Base-by-base conservation (phyloP, 2,113 vertebrate genomes). In the Taxidea taxus region DNA sequence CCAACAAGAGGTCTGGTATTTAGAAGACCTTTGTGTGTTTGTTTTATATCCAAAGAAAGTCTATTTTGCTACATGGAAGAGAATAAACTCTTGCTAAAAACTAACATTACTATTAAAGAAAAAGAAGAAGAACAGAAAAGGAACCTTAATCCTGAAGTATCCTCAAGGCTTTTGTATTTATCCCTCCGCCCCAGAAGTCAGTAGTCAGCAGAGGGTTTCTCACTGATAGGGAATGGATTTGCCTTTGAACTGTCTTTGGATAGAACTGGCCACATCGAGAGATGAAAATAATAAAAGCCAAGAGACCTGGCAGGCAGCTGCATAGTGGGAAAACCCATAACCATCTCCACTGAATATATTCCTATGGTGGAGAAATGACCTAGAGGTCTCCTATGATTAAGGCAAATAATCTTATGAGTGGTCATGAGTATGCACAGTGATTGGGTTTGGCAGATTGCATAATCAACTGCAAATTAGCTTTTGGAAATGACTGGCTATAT, bases 401-500 rank as follows among this genome's bases (percentile, higher is more conserved):
- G 39, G 93, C 68, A 95, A 96, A 97, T 97, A 95, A 95, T 97
- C 93, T 97, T 96, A 86, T 90, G 97, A 97, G 96, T 87, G 95
- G 94, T 87, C 95, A 84, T 86, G 95, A 97, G 92, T 72, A 64
- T 86, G 86, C 68, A 83, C 96, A 85, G 64, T 97, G 97, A 97
- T 98, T 97, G 95, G 80, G 83, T 90, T 95, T 96, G 96, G 97
- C 97, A 78, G 91, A 91, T 74, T 96, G 64, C 90, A 92, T 96
- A 96, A 97, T 97, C 84, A 92, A 93, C 90, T 58, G 92, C 92
- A 98, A 97, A 98, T 97, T 96, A 96, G 95, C 93, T 97, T 96
- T 97, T 96, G 94, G 96, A 97, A 97, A 92, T 37, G 70, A 95
- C 84, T 97, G 92, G 31, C 91, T 95, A 44, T 87, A 82, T 34